Evolutionary conservation across 2,888 invertebrate genomes (phyloP).

Genomic region (Orthosia gracilis): DNA sequence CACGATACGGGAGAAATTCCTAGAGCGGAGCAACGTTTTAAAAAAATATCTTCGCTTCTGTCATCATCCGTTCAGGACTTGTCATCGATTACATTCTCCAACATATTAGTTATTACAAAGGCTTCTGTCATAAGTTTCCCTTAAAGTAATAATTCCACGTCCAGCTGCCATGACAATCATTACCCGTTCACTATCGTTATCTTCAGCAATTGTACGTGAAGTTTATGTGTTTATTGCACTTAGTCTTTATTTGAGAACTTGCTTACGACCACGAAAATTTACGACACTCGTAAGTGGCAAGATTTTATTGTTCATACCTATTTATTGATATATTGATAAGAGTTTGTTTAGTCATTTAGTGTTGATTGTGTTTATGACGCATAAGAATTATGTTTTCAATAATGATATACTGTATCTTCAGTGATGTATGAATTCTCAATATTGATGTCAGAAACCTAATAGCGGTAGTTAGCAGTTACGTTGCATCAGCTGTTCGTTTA

Average conservation of each 20-base stretch:
- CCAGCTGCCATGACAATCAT: slow-evolving; percentile 37
- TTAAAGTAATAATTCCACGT: slow-evolving; percentile 19
- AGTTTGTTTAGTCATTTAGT: slow-evolving; percentile 16
- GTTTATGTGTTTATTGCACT: slow-evolving; percentile 57
- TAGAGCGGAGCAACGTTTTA: too few species aligned
- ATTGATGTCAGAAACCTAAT: background rate
- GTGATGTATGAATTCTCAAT: background rate
- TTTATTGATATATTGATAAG: slow-evolving; percentile 47
- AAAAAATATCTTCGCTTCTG: background rate
- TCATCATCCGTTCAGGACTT: background rate
- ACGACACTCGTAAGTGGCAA: slow-evolving; percentile 27
- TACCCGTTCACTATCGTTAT: slow-evolving; percentile 33
- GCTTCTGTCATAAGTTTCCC: slow-evolving; percentile 6
- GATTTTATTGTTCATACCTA: slow-evolving; percentile 10
- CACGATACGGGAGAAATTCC: too few species aligned
- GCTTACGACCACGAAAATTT: slow-evolving; percentile 30
- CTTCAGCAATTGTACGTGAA: slow-evolving; percentile 19
- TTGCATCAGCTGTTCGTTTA: slow-evolving; percentile 19
- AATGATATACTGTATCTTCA: background rate
- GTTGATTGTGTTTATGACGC: slow-evolving; percentile 19
- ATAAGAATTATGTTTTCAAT: background rate
- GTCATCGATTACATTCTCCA: background rate
- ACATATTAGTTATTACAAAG: background rate
- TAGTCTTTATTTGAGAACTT: slow-evolving; percentile 35
- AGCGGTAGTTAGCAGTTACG: too few species aligned